These are phyloP conservation scores for Drosophila simulans DNA, from an alignment of 1,140 invertebrate species.

Conservation along the genomic window DNA sequence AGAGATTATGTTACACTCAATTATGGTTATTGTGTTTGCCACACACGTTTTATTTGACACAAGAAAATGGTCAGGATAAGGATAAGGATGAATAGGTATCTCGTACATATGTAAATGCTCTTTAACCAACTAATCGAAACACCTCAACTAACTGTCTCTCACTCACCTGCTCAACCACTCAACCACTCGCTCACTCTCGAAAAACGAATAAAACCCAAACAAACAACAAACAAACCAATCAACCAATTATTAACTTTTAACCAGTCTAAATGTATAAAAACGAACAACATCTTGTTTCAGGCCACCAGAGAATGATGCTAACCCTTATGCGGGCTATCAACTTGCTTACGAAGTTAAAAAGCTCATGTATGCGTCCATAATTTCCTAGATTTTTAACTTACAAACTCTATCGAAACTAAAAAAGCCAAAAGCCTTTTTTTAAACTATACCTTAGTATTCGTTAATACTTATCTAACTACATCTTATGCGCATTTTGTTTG, in stretches of 20 bases:
- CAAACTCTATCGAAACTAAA: slow-evolving; percentile 41
- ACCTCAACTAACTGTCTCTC: slow-evolving; percentile 64
- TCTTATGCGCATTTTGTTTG: slow-evolving; percentile 77
- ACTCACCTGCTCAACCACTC: slow-evolving; percentile 35
- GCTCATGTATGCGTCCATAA: slow-evolving; percentile 96
- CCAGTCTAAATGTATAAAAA: slow-evolving; percentile 78
- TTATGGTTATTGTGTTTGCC: slow-evolving; percentile 40
- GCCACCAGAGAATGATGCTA: slow-evolving; percentile 92
- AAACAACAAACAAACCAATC: slow-evolving; percentile 19
- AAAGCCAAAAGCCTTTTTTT: slow-evolving; percentile 66
- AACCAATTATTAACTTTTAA: slow-evolving; percentile 60
- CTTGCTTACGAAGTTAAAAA: slow-evolving; percentile 99
- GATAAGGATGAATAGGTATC: slow-evolving; percentile 16
- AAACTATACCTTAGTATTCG: slow-evolving; percentile 73
- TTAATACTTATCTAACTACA: slow-evolving; percentile 75
- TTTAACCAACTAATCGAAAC: slow-evolving; percentile 57
- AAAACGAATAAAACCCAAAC: slow-evolving; percentile 24
- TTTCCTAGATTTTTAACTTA: slow-evolving; percentile 77
- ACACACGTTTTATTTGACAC: slow-evolving; percentile 26
- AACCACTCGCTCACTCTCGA: slow-evolving; percentile 21
- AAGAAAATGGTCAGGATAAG: slow-evolving; percentile 14
- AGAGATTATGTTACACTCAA: slow-evolving; percentile 19
- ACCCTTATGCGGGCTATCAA: slow-evolving; percentile 97
- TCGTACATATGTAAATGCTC: slow-evolving; percentile 76
- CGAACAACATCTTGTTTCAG: slow-evolving; percentile 87